Base-by-base conservation (phyloP, 2,888 invertebrate genomes). In the Chrysolina haemoptera region DNA sequence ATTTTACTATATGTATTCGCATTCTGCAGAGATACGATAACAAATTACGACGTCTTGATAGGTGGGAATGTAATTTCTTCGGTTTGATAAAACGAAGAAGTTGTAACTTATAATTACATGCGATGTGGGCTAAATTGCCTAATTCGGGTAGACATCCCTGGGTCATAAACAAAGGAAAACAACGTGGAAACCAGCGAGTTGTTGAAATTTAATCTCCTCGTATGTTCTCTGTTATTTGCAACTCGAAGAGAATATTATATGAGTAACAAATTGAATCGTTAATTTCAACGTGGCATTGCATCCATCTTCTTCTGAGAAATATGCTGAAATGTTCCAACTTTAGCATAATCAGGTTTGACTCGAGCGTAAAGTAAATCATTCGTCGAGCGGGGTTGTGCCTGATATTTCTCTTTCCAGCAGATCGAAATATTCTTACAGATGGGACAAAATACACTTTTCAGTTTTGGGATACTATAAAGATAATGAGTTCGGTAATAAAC, bases 61-160 rank as follows among this genome's bases (percentile, higher is more conserved):
- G 72, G 68, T 71, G 62, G 43, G 68, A 71, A 71, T 69, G 77
- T 74, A 73, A 70, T 65, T 69, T 69, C 74, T 74, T 74, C 50
- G 69, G 69, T 75, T 78, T 75, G 77, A 74, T 76, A 76, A 67
- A 76, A 78, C 75, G 76, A 75, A 79, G 77, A 77, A 59, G 74
- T 77, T 78, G 78, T 76, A 78, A 77, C 77, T 77, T 79, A 77
- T 81, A 81, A 80, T 81, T 81, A 79, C 79, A 73, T 65, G 75
- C 71, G 77, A 81, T 80, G 80, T 75, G 80, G 80, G 77, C 76
- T 80, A 75, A 80, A 80, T 80, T 79, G 80, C 79, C 80, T 80
- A 82, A 82, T 82, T 79, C 81, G 72, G 74, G 76, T 78, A 69
- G 79, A 81, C 80, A 77, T 80, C 75, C 70, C 50, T 72, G 76